These are phyloP conservation scores for Drepana falcataria DNA, from an alignment of 2,888 invertebrate species.

Conservation along the genomic window DNA sequence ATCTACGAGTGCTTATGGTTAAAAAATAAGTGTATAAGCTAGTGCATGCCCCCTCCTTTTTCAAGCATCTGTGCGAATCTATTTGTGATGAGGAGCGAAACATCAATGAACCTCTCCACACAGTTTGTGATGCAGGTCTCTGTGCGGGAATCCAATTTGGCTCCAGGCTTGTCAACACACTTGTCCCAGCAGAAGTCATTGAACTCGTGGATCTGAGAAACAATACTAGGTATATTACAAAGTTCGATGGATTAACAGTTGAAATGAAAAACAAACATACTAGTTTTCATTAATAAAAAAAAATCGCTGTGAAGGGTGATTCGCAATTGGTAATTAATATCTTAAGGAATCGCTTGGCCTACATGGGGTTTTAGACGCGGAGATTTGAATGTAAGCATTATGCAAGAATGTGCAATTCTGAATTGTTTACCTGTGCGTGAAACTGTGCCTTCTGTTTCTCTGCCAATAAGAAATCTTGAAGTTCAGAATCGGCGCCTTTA, in stretches of 20 bases:
- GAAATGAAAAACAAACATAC: too few species aligned
- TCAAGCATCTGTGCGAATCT: slow-evolving; percentile 92
- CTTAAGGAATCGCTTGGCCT: too few species aligned
- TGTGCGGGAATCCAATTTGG: slow-evolving; percentile 91
- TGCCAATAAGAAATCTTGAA: slow-evolving; percentile 89
- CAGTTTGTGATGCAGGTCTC: slow-evolving; percentile 95
- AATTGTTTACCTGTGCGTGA: slow-evolving; percentile 86
- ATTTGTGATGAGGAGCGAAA: slow-evolving; percentile 91
- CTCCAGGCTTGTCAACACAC: slow-evolving; percentile 93
- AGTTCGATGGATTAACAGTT: too few species aligned
- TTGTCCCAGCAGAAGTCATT: slow-evolving; percentile 98
- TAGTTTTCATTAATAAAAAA: background rate
- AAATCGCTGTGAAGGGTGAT: too few species aligned
- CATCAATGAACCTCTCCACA: slow-evolving; percentile 96
- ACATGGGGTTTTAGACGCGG: background rate
- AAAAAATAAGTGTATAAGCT: slow-evolving; percentile 12
- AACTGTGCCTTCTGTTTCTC: slow-evolving; percentile 95
- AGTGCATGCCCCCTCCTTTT: slow-evolving; percentile 82
- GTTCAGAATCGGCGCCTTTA: slow-evolving; percentile 82
- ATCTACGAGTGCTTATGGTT: slow-evolving; percentile 4
- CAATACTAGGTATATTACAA: slow-evolving; percentile 15
- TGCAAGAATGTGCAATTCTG: background rate
- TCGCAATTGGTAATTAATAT: too few species aligned
- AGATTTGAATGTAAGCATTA: background rate
- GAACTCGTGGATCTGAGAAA: slow-evolving; percentile 90